phyloP scores from a whole-genome alignment of 1,140 invertebrate species.

The Cydia splendana region DNA sequence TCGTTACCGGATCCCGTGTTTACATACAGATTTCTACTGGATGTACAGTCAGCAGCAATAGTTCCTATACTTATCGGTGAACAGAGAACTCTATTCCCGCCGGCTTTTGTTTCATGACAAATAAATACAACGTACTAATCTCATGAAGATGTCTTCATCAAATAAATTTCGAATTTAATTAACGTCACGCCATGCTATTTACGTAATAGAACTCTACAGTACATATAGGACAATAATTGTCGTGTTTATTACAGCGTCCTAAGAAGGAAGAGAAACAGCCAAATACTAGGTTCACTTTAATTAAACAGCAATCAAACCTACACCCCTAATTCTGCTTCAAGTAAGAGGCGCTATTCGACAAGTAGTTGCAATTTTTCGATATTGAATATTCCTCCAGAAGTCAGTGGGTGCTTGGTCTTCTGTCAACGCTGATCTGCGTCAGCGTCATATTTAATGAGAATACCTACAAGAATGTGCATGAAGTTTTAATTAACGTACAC shows the following conservation, averaged over 20 bases:
- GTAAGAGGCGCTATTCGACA: not conserved
- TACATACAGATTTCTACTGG: conserved; percentile 16
- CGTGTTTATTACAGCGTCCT: not conserved
- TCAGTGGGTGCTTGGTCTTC: not conserved
- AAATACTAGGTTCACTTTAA: not conserved
- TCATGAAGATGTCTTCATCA: not conserved
- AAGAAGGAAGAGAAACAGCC: not conserved
- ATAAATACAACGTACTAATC: not conserved
- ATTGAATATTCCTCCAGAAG: not conserved
- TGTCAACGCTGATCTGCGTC: not conserved
- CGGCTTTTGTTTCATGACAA: no score
- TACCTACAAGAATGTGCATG: no score
- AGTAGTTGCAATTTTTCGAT: not conserved
- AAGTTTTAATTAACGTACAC: not conserved
- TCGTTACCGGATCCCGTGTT: conserved; percentile 9
- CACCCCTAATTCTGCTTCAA: not conserved
- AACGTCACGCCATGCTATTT: not conserved
- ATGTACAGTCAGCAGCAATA: not conserved
- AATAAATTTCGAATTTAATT: not conserved
- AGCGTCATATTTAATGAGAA: not conserved
- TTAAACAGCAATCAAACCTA: not conserved
- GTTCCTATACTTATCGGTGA: no score
- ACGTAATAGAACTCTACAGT: not conserved
- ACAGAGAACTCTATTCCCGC: no score
- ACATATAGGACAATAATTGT: not conserved